phyloP scores from a whole-genome alignment of 1,140 invertebrate species.

The Hormaphis cornu region DNA sequence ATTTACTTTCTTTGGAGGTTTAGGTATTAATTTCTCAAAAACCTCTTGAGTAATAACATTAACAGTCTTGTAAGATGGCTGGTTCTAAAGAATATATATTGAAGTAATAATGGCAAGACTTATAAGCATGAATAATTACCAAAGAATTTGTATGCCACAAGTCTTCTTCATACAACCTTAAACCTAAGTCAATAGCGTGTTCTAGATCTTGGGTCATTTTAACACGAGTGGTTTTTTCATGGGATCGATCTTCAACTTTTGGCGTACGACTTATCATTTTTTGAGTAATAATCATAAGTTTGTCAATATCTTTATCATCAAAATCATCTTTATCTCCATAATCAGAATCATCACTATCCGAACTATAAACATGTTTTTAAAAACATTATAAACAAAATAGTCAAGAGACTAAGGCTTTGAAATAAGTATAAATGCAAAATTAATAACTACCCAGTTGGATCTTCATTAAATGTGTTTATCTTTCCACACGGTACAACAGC shows the following conservation, averaged over 20 bases:
- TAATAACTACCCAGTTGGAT: slow-evolving; percentile 43
- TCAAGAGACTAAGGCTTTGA: slow-evolving; percentile 35
- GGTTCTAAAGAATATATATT: background rate
- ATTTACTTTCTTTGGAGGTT: slow-evolving; percentile 51
- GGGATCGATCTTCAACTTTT: slow-evolving; percentile 64
- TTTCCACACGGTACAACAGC: slow-evolving; percentile 61
- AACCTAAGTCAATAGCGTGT: slow-evolving; percentile 88
- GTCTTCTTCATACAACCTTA: slow-evolving; percentile 90
- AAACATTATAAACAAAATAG: slow-evolving; percentile 39
- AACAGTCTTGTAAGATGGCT: slow-evolving; percentile 70
- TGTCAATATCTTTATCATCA: slow-evolving; percentile 85
- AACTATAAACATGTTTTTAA: slow-evolving; percentile 48
- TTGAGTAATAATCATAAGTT: slow-evolving; percentile 93
- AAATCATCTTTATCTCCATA: slow-evolving; percentile 61
- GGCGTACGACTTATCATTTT: slow-evolving; percentile 45
- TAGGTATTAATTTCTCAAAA: slow-evolving; percentile 70
- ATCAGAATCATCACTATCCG: slow-evolving; percentile 62
- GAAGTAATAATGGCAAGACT: background rate
- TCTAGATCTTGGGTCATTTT: slow-evolving; percentile 90
- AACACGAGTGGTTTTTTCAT: slow-evolving; percentile 69
- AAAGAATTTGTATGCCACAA: slow-evolving; percentile 37
- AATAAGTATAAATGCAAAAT: background rate
- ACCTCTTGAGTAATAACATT: slow-evolving; percentile 79
- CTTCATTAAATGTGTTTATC: slow-evolving; percentile 71
- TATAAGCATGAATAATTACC: slow-evolving; percentile 38